Conservation (phyloP, 2,113 vertebrate species). For the Xiphophorus maculatus region DNA sequence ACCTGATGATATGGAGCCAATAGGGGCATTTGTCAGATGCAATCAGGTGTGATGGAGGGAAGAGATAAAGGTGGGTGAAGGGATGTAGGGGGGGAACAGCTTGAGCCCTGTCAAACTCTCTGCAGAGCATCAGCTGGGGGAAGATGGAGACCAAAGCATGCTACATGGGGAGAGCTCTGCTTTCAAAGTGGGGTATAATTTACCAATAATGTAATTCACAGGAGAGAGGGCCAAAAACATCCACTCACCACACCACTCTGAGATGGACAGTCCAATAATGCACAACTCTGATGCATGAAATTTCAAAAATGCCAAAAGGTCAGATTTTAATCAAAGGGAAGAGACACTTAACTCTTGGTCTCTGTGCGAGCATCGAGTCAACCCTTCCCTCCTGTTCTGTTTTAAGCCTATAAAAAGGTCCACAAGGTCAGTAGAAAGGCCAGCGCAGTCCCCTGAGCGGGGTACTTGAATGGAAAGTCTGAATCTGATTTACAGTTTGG, state of each 20-base stretch:
- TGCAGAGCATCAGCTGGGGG: slow-evolving; percentile 69
- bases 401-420: slow-evolving; percentile 73
- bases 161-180: slow-evolving; percentile 22
- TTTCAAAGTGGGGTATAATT: slow-evolving; percentile 29
- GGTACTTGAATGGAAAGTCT: slow-evolving; percentile 76
- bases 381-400: slow-evolving; percentile 63
- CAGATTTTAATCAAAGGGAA: slow-evolving; percentile 73
- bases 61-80: slow-evolving; percentile 53
- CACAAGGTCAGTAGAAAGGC: slow-evolving; percentile 75
- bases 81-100: slow-evolving; percentile 46
- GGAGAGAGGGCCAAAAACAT: slow-evolving; percentile 26
- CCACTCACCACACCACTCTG: slow-evolving; percentile 1
- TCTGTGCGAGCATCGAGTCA: slow-evolving; percentile 50
- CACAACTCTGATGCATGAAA: slow-evolving; percentile 43
- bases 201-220: slow-evolving; percentile 33
- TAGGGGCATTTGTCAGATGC: slow-evolving; percentile 81
- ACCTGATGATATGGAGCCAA: slow-evolving; percentile 80
- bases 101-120: slow-evolving; percentile 70
- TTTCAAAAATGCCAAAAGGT: slow-evolving; percentile 69
- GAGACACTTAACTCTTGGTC: slow-evolving; percentile 63
- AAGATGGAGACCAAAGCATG: slow-evolving; percentile 56
- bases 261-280: slow-evolving; percentile 12
- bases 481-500: slow-evolving; percentile 76
- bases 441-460: slow-evolving; percentile 66
- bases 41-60: slow-evolving; percentile 79